These are phyloP conservation scores for Erynnis tages DNA, from an alignment of 2,888 invertebrate genomes.

Conservation along the genomic window DNA sequence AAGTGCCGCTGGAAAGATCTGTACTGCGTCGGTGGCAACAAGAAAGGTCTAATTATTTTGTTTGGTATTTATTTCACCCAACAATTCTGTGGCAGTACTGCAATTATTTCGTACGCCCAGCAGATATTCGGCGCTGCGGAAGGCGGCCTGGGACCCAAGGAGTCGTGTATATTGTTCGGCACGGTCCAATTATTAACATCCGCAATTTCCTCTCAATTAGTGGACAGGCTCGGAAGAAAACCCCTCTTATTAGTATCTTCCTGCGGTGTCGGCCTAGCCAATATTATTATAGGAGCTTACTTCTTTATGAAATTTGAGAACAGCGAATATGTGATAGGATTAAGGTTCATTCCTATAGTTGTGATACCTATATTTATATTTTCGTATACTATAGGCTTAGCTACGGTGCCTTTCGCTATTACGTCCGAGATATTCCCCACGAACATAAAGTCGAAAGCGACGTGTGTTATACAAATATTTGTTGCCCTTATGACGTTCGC, in stretches of 20 bases:
- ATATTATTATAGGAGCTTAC: conserved; percentile 78
- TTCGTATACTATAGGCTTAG: conserved; percentile 83
- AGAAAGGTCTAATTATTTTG: conserved; percentile 81
- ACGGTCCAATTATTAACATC: conserved; percentile 79
- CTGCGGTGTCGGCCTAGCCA: conserved; percentile 75
- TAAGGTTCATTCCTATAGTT: conserved; percentile 81
- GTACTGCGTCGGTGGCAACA: conserved; percentile 69
- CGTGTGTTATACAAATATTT: conserved; percentile 82
- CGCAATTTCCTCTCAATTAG: conserved; percentile 78
- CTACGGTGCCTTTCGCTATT: conserved; percentile 83
- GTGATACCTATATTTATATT: conserved; percentile 83
- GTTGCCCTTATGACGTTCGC: conserved; percentile 82
- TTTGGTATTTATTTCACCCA: conserved; percentile 82
- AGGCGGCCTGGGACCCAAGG: conserved; percentile 63
- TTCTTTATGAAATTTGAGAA: conserved; percentile 77
- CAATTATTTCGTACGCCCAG: conserved; percentile 81
- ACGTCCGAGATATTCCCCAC: conserved; percentile 84
- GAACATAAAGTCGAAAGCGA: conserved; percentile 83
- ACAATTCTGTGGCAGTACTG: conserved; percentile 83
- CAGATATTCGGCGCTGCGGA: conserved; percentile 83
- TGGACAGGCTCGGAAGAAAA: conserved; percentile 83
- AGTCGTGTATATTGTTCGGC: conserved; percentile 78
- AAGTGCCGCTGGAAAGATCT: conserved; percentile 74
- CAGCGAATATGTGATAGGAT: conserved; percentile 63
- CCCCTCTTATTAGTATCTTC: conserved; percentile 82